Base-by-base conservation (phyloP, 2,113 vertebrate genomes). In the Euleptes europaea region DNA sequence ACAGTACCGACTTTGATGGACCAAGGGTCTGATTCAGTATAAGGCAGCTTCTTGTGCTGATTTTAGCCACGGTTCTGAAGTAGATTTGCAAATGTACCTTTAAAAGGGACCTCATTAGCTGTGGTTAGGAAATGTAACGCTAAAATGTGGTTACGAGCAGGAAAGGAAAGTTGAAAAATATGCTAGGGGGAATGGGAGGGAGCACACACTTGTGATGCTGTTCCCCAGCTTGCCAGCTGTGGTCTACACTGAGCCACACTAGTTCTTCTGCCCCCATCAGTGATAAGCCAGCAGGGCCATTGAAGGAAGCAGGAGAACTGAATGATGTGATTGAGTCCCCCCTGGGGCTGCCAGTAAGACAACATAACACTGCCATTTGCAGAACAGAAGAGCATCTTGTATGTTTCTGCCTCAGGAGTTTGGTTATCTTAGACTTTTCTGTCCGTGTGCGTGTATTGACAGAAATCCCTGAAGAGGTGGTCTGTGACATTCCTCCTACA, bases 401-500 rank as follows among this genome's bases (percentile, higher is more conserved):
- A 11, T 5, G 12, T 8, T 38, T 51, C 3, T 87, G 80, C 31
- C 71, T 84, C 76, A 88, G 69, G 73, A 86, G 40, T 65, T 1
- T 33, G 10, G 82, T 89, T 51, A 84, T 10, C 71, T 84, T 3
- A 85, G 23, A 12, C 65, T 85, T 70, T 10, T 0, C 7, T 57
- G 28, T 0, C 87, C 81, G 85, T 86, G 2, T 0, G 0, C 80
- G 81, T 63, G 72, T 82, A 79, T 84, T 92, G 19, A 28, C 91
- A 95, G 96, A 96, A 91, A 94, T 97, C 78, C 94, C 96, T 87
- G 69, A 92, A 82, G 94, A 95, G 47, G 40, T 94, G 33, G 89
- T 91, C 57, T 96, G 95, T 79, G 82, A 95, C 84, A 92, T 97
- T 78, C 90, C 94, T 73, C 76, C 1, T 1, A 83, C 89, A n/a